phyloP scores from a whole-genome alignment of 2,797 vertebrate species.

The Melanotaenia boesemani region DNA sequence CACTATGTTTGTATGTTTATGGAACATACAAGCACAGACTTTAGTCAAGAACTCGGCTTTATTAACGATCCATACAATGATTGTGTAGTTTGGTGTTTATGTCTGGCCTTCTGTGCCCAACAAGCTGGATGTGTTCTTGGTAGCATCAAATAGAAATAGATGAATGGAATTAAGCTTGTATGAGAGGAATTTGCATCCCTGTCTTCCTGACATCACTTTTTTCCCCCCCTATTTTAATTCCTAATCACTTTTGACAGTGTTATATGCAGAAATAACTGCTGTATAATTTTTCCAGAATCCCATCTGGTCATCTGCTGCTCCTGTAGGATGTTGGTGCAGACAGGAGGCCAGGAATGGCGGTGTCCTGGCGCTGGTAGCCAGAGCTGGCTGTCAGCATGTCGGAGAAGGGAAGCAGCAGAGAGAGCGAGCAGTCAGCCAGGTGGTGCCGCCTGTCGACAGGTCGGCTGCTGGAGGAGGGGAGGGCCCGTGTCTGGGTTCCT shows the following conservation, averaged over 20 bases:
- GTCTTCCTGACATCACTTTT: neutral
- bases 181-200: neutral
- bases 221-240: slow-evolving; percentile 7
- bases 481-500: slow-evolving; percentile 32
- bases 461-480: slow-evolving; percentile 30
- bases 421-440: slow-evolving; percentile 62
- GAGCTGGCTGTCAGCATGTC: slow-evolving; percentile 70
- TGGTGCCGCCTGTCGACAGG: slow-evolving; percentile 65
- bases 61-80: neutral
- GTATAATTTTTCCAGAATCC: slow-evolving; percentile 58
- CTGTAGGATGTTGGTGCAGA: slow-evolving; percentile 57
- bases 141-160: neutral
- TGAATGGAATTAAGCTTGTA: neutral
- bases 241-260: slow-evolving; percentile 29
- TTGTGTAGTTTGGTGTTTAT: neutral
- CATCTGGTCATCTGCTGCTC: slow-evolving; percentile 69
- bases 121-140: neutral
- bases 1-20: neutral
- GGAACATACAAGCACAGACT: neutral
- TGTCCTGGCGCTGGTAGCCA: slow-evolving; percentile 58
- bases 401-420: slow-evolving; percentile 33
- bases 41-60: neutral
- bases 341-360: slow-evolving; percentile 52
- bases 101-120: neutral
- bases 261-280: slow-evolving; percentile 35